Percentiles rank a stretch among this genome's conserved stretches.
These are phyloP conservation scores for Lophotriccus pileatus DNA, from an alignment of 2,797 vertebrate genomes.

Conservation along the genomic window DNA sequence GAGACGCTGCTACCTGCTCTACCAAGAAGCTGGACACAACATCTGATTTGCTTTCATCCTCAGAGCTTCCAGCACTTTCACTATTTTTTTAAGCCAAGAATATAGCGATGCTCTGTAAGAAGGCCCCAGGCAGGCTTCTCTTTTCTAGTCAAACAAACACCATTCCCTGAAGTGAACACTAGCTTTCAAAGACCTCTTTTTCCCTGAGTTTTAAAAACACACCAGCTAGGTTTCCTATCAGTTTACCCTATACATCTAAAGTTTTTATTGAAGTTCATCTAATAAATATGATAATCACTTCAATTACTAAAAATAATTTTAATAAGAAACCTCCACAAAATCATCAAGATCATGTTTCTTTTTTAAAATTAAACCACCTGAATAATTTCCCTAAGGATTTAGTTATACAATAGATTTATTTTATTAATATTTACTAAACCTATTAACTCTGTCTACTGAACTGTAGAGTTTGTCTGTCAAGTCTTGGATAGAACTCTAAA, in stretches of 20 bases:
- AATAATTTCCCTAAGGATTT: conserved; percentile 53
- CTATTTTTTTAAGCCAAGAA: not conserved
- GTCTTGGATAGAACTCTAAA: not conserved
- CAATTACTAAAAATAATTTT: conserved; percentile 61
- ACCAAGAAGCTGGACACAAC: not conserved
- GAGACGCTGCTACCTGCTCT: not conserved
- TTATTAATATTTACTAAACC: conserved; percentile 64
- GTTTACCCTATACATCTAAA: conserved; percentile 2
- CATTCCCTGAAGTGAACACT: not conserved
- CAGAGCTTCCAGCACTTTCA: not conserved
- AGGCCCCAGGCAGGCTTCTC: conserved; percentile 7
- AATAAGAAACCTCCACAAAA: conserved; percentile 17
- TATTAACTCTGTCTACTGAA: conserved; percentile 41
- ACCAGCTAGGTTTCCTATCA: not conserved
- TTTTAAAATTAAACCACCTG: conserved; percentile 34
- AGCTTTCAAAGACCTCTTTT: conserved; percentile 19
- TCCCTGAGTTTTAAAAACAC: not conserved
- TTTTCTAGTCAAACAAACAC: conserved; percentile 32
- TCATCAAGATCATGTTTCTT: conserved; percentile 37
- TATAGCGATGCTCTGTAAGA: not conserved
- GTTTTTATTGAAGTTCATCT: conserved; percentile 56
- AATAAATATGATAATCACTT: conserved; percentile 48
- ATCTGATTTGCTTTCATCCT: not conserved
- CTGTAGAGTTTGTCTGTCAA: not conserved
- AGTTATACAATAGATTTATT: conserved; percentile 34